Base-by-base conservation (phyloP, 1,140 invertebrate species). In the Conus ventricosus region DNA sequence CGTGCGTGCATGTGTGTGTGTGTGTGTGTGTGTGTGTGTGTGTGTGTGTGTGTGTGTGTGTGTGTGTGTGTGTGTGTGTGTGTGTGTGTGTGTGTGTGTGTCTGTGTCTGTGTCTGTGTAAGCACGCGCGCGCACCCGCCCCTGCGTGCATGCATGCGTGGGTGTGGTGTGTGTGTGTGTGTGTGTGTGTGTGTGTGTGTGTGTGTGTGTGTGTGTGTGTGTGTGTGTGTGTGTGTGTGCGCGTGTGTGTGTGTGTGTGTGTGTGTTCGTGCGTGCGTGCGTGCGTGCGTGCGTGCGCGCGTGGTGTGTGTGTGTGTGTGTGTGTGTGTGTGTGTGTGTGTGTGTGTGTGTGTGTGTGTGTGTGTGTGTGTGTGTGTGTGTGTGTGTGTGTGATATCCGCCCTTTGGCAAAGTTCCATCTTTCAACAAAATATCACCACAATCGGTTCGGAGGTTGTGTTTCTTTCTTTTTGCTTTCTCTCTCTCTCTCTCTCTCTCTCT, bases 11-110 rank as follows among this genome's bases (percentile, higher is more conserved):
- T 78, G 76, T 7, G 25, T 17, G 76, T 78, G 76, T 39, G 25
- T 78, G 76, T 78, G 25, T 78, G 76, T 75, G 71, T 75, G 71
- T 75, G 71, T 75, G 71, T 75, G 71, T 75, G 71, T 75, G 71
- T 20, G 71, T 75, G 71, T 75, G 71, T 75, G 71, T 75, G 71
- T 75, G 71, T 75, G 71, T 75, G 71, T 75, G 71, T 75, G 71
- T 75, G 71, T 75, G 71, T 75, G 71, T 63, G 80, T 55, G 51
- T 0, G 82, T 25, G 53, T 57, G 23, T 84, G 51, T 60, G 51
- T 63, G n/a, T 20, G 54, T 25, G n/a, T 4, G n/a, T 25, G n/a
- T 25, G n/a, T 6, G 71, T 25, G n/a, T 25, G n/a, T 75, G 20
- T 63, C 1, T 63, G 60, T 63, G 60, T 4, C 1, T 63, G 60